Evolutionary conservation across 2,797 vertebrate genomes (phyloP), one percentile per base, ranked within the genome.

Genomic region (Huso huso): DNA sequence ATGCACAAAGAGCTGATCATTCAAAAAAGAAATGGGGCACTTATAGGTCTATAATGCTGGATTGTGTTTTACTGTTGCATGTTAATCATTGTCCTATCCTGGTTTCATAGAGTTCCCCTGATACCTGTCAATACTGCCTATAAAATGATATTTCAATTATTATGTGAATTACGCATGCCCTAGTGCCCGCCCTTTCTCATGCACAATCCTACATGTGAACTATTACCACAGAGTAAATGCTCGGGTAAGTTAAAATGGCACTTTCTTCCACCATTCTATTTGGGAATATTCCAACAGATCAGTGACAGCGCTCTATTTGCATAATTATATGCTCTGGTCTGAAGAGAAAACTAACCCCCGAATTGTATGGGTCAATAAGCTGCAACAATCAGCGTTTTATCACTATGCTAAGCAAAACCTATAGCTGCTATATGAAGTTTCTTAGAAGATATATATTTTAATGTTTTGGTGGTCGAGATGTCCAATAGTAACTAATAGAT

Each of bases 261-360:
- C 83, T 83, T 83, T 75, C 75, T 70, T 84, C 80, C 18, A 37
- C 72, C 64, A 65, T 66, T 75, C 67, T 73, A 85, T 87, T 87
- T 84, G 86, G 82, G 89, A 88, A 88, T 90, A 87, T 93, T 95
- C 90, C 90, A 89, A 91, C 86, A 92, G 92, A 96, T 96, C 95
- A 91, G 91, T 95, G 93, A 94, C 95, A 94, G 91, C 93, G 92
- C 92, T 92, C 88, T 93, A 97, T 99, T 99, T 98, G 94, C 96
- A 99, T 99, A 99, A 99, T 98, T 93, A 95, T 95, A 97, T 98
- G 95, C 95, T 95, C 90, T 87, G 90, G 92, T 93, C 93, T 95
- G 93, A 94, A 93, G 92, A 92, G 93, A 95, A 94, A 95, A 94
- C 91, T 96, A 93, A 95, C 93, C 95, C 84, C 89, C 88, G 93